Conservation (phyloP, 2,113 vertebrate species). For the Agelaius phoeniceus region DNA sequence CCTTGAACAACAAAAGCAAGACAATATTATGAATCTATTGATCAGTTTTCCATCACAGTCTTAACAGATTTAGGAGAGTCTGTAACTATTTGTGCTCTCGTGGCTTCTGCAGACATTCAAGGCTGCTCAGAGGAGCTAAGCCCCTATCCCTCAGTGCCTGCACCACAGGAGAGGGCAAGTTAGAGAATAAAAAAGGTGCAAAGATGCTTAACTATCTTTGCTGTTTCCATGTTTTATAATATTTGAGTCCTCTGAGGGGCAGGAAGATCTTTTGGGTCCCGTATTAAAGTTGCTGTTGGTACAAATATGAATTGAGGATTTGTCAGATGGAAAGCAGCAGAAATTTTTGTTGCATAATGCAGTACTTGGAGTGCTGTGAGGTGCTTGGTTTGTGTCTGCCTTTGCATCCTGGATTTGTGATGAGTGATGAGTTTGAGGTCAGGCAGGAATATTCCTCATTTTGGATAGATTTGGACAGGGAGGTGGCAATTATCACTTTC, state of each 20-base stretch:
- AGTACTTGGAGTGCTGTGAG: background rate
- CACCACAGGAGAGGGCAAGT: background rate
- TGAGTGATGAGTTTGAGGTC: background rate
- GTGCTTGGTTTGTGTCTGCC: background rate
- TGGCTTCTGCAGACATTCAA: background rate
- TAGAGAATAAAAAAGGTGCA: background rate
- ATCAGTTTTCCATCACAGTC: background rate
- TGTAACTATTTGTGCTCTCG: background rate
- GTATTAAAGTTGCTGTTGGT: background rate
- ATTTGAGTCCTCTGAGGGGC: background rate
- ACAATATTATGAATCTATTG: background rate
- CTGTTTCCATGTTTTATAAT: background rate
- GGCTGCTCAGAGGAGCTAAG: background rate
- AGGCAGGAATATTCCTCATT: background rate
- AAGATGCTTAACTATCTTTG: background rate
- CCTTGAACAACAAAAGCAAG: background rate
- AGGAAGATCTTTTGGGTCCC: background rate
- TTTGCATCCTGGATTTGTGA: background rate
- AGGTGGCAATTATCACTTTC: background rate
- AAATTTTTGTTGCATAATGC: background rate
- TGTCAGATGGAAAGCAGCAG: background rate
- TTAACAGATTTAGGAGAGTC: background rate
- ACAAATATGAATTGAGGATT: background rate
- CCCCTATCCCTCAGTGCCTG: background rate
- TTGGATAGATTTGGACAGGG: background rate